Evolutionary conservation across 1,140 invertebrate genomes (phyloP).

Genomic region (Tribolium castaneum): DNA sequence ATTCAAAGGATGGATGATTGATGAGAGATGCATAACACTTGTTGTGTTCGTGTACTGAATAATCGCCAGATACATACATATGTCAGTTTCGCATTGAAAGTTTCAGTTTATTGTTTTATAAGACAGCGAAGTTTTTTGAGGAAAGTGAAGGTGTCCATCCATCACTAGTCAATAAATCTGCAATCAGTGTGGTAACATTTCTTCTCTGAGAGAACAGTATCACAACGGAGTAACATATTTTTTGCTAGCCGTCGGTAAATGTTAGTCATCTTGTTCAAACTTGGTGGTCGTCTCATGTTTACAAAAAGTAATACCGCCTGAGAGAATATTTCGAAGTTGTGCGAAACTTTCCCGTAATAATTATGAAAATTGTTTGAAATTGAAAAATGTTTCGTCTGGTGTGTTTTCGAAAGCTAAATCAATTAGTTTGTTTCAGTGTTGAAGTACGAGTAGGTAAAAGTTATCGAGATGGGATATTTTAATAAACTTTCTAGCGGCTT

Average conservation of each 20-base stretch:
- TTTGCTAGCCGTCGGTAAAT: constrained; percentile 14
- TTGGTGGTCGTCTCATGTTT: constrained; percentile 7
- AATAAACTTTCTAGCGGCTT: constrained; percentile 22
- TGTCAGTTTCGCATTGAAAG: not conserved
- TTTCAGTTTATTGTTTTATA: no score
- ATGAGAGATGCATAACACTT: not conserved
- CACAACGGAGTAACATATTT: constrained; percentile 2
- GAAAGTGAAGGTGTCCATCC: not conserved
- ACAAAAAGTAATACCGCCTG: not conserved
- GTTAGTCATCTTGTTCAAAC: constrained; percentile 27
- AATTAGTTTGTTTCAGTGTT: constrained; percentile 22
- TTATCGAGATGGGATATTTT: constrained; percentile 22
- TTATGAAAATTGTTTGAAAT: not conserved
- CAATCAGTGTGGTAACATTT: constrained; percentile 5
- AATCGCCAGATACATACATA: not conserved
- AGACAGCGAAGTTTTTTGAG: no score
- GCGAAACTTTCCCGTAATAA: not conserved
- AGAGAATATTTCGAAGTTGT: not conserved
- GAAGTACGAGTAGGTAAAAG: constrained; percentile 11
- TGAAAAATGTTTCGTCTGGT: not conserved
- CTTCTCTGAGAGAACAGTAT: not conserved
- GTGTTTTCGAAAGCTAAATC: constrained; percentile 12
- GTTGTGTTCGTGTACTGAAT: not conserved
- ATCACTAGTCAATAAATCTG: constrained; percentile 11
- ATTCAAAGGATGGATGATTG: not conserved